Conservation (phyloP, 2,797 vertebrate genomes). For the Channa striata region DNA sequence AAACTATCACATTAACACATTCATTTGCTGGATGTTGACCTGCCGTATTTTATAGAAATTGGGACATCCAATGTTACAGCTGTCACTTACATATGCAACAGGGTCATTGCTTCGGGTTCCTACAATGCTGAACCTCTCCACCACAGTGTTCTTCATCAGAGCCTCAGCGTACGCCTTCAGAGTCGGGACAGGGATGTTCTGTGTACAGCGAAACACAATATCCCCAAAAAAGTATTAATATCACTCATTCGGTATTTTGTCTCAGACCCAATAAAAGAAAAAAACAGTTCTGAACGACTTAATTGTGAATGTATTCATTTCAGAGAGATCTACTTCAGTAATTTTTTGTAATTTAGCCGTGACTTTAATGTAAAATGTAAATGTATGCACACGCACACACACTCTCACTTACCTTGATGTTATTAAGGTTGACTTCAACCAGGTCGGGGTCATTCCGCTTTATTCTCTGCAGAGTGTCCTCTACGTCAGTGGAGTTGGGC, state of each 20-base stretch:
- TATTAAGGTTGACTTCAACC: slow-evolving; percentile 97
- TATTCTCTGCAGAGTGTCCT: slow-evolving; percentile 90
- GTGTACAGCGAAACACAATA: slow-evolving; percentile 44
- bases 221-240: neutral
- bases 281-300: too few relatives aligned
- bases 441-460: slow-evolving; percentile 93
- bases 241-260: neutral
- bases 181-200: slow-evolving; percentile 95
- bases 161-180: slow-evolving; percentile 94
- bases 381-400: neutral
- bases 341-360: neutral
- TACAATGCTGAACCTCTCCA: slow-evolving; percentile 95
- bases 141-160: slow-evolving; percentile 89
- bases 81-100: slow-evolving; percentile 91
- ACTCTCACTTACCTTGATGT: slow-evolving; percentile 88
- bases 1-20: neutral
- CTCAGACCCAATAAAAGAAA: neutral
- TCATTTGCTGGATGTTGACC: neutral
- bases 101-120: slow-evolving; percentile 97
- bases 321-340: neutral
- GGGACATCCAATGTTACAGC: neutral
- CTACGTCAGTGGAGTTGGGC: slow-evolving; percentile 95
- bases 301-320: neutral
- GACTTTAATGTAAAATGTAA: neutral
- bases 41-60: neutral